Evolutionary conservation across 2,888 invertebrate species (phyloP).

Genomic region (Glomeris marginata): DNA sequence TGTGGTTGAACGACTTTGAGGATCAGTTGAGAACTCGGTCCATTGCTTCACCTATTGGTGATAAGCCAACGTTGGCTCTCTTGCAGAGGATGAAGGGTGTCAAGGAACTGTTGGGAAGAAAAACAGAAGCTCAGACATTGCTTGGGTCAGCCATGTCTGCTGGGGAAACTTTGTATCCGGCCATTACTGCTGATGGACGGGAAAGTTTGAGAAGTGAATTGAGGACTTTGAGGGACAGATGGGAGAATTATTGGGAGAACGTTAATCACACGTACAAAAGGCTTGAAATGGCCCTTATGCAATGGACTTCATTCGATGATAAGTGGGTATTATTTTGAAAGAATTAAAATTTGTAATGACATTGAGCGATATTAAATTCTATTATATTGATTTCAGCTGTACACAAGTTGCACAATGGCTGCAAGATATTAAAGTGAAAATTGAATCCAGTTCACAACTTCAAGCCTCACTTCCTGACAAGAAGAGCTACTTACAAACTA

Average conservation of each 20-base stretch:
- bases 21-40: conserved; percentile 49
- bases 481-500: conserved; percentile 67
- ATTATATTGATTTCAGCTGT: conserved; percentile 39
- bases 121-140: conserved; percentile 61
- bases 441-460: conserved; percentile 52
- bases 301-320: conserved; percentile 84
- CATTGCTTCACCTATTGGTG: conserved; percentile 43
- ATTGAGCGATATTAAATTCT: background rate
- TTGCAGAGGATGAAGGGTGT: conserved; percentile 59
- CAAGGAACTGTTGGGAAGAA: conserved; percentile 41
- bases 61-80: conserved; percentile 48
- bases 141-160: conserved; percentile 66
- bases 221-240: conserved; percentile 59
- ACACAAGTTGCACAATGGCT: conserved; percentile 76
- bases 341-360: no score
- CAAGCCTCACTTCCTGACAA: conserved; percentile 74
- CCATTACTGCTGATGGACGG: conserved; percentile 71
- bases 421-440: conserved; percentile 55
- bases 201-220: conserved; percentile 70
- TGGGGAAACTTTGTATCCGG: conserved; percentile 74
- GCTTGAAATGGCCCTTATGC: conserved; percentile 74
- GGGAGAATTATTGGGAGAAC: conserved; percentile 69
- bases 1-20: conserved; percentile 63
- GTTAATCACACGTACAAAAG: conserved; percentile 70
- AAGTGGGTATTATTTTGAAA: conserved; percentile 18